Conservation (phyloP, 2,797 vertebrate genomes). For the Falco novaeseelandiae region DNA sequence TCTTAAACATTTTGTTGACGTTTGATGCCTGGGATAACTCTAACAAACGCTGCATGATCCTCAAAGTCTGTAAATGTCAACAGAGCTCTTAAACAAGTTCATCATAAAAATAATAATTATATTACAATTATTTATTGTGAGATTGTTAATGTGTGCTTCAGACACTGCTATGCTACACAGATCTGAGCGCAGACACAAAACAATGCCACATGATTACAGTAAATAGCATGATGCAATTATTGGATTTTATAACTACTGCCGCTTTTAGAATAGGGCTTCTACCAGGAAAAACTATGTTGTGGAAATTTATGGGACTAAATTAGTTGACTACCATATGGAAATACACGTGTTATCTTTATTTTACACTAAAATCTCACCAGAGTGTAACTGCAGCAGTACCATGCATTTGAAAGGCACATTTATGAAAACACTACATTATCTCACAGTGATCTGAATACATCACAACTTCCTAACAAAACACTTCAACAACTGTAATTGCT, state of each 20-base stretch:
- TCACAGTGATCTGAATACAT: conserved; percentile 30
- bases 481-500: conserved; percentile 59
- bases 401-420: background rate
- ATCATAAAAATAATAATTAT: conserved; percentile 39
- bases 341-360: background rate
- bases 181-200: background rate
- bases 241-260: conserved; percentile 2
- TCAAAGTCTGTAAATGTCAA: conserved; percentile 50
- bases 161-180: background rate
- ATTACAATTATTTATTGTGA: conserved; percentile 10
- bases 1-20: conserved; percentile 29
- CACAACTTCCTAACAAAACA: conserved; percentile 28
- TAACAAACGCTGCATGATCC: conserved; percentile 32
- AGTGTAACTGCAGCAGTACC: background rate
- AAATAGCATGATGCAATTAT: background rate
- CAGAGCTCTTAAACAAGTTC: conserved; percentile 36
- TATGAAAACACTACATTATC: conserved; percentile 49
- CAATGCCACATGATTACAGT: background rate
- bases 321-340: background rate
- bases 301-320: background rate
- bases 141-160: background rate
- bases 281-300: background rate
- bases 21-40: conserved; percentile 57
- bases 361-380: background rate
- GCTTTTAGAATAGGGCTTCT: background rate